These are phyloP conservation scores for Hecatera dysodea DNA, from an alignment of 2,888 invertebrate genomes.

Conservation along the genomic window DNA sequence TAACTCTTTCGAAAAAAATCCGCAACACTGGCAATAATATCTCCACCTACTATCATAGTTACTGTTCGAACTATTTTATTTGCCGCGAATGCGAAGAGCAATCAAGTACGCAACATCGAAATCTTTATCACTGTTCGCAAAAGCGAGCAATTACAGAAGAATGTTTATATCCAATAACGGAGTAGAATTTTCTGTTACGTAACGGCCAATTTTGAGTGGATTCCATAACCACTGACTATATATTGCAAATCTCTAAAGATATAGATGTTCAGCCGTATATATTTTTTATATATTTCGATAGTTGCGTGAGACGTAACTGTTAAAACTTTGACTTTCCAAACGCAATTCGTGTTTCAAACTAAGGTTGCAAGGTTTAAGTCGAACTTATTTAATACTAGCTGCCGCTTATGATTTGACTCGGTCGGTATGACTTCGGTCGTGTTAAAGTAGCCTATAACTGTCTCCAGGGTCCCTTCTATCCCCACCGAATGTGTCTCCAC, in stretches of 20 bases:
- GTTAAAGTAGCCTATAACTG: too few relatives aligned
- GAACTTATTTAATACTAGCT: slow-evolving; percentile 21
- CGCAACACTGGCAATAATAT: too few relatives aligned
- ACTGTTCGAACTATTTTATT: neutral
- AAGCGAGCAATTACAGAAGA: slow-evolving; percentile 52
- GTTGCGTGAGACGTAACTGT: slow-evolving; percentile 71
- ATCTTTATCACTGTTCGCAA: slow-evolving; percentile 16
- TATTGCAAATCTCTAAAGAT: slow-evolving; percentile 54
- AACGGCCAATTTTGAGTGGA: slow-evolving; percentile 41
- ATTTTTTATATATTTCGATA: slow-evolving; percentile 61
- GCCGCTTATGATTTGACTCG: too few relatives aligned
- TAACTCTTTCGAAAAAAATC: too few relatives aligned
- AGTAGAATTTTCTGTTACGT: slow-evolving; percentile 41
- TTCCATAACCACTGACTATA: slow-evolving; percentile 27
- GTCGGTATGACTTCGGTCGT: too few relatives aligned
- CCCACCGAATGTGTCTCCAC: too few relatives aligned
- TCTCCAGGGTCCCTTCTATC: too few relatives aligned
- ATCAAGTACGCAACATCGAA: neutral
- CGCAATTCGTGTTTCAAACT: slow-evolving; percentile 50
- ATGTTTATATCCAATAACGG: slow-evolving; percentile 42
- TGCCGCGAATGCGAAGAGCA: too few relatives aligned
- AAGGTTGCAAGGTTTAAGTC: slow-evolving; percentile 66
- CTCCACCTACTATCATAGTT: neutral
- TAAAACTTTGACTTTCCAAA: slow-evolving; percentile 71
- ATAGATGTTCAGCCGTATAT: slow-evolving; percentile 53